Percentiles rank a stretch among this genome's conserved stretches.
These are phyloP conservation scores for Cirrhinus molitorella DNA, from an alignment of 2,797 vertebrate genomes.

Conservation along the genomic window DNA sequence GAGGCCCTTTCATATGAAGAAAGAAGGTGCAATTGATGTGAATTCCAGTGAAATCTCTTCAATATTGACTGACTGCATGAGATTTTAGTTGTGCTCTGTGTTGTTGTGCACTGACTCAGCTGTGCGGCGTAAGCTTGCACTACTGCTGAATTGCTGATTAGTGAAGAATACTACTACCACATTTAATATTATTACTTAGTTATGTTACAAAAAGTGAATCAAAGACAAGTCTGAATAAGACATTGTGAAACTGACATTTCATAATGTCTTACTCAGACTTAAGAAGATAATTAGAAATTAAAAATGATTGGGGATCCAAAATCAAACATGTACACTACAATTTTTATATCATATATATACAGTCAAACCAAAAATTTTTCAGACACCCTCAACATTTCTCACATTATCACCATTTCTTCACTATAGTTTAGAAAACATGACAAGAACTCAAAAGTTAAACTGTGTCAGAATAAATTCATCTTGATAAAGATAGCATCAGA, in stretches of 20 bases:
- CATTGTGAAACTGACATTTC: too few species aligned
- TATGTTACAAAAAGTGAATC: not conserved
- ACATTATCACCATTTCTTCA: too few species aligned
- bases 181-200: not conserved
- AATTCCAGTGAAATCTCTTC: slow-evolving; percentile 14
- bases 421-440: too few species aligned
- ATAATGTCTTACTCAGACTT: too few species aligned
- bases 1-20: slow-evolving; percentile 37
- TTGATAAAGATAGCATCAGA: too few species aligned
- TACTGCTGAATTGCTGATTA: slow-evolving; percentile 19
- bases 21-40: slow-evolving; percentile 29
- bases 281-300: not conserved
- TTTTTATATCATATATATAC: too few species aligned
- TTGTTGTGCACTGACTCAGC: slow-evolving; percentile 32
- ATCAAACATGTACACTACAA: not conserved
- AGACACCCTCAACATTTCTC: too few species aligned
- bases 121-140: not conserved
- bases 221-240: not conserved
- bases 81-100: slow-evolving; percentile 19
- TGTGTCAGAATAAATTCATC: too few species aligned
- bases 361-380: too few species aligned
- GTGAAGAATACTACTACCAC: not conserved
- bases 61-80: slow-evolving; percentile 20
- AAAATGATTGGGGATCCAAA: too few species aligned
- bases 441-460: too few species aligned